Conservation (phyloP, 2,797 vertebrate species). For the Selene dorsalis region DNA sequence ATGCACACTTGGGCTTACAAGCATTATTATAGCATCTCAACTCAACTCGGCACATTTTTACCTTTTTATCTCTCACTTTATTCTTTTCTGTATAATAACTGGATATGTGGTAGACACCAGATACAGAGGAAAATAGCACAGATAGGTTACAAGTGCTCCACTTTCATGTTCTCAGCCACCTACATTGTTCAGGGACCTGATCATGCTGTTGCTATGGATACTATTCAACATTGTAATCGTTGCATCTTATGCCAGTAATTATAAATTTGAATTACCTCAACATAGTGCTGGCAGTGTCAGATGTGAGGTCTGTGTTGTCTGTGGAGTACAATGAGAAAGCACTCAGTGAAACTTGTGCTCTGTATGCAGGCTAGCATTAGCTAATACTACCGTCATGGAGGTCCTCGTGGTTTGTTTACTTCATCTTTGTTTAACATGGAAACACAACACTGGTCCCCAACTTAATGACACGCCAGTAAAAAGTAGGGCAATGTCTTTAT, state of each 20-base stretch:
- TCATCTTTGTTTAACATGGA: conserved; percentile 41
- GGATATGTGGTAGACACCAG: conserved; percentile 7
- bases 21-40: not conserved
- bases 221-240: conserved; percentile 46
- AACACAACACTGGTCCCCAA: not conserved
- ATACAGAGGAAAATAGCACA: conserved; percentile 15
- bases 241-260: conserved; percentile 45
- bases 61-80: not conserved
- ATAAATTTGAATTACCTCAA: conserved; percentile 37
- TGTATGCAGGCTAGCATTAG: not conserved
- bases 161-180: conserved; percentile 48
- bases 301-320: conserved; percentile 20
- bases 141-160: conserved; percentile 24
- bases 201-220: conserved; percentile 64
- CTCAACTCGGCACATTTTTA: not conserved
- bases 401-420: conserved; percentile 29
- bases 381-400: not conserved
- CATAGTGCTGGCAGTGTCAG: conserved; percentile 29
- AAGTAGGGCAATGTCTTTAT: conserved; percentile 5
- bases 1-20: not conserved
- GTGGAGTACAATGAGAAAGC: conserved; percentile 19
- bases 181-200: conserved; percentile 51
- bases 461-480: conserved; percentile 18
- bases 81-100: not conserved
- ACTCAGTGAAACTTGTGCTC: conserved; percentile 22